Conservation (phyloP, 1,140 invertebrate species). For the Dermatophagoides farinae region DNA sequence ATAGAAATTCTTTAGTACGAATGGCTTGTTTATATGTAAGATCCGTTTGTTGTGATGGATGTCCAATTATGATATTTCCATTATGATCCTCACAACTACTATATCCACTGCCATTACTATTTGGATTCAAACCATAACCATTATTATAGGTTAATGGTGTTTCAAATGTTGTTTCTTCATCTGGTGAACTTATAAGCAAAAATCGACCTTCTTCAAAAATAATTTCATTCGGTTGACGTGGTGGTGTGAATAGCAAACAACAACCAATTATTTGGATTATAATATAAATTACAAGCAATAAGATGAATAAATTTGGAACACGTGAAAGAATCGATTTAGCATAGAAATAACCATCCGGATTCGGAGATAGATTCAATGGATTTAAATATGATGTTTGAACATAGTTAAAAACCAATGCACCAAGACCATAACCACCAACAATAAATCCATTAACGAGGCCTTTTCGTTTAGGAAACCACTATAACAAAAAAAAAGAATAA, state of each 20-base stretch:
- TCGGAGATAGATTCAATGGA: constrained; percentile 23
- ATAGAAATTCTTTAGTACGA: constrained; percentile 13
- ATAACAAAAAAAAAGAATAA: constrained; percentile 1
- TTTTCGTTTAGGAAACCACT: constrained; percentile 28
- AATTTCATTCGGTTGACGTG: constrained; percentile 10
- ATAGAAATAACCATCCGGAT: constrained; percentile 16
- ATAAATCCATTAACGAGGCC: constrained; percentile 26
- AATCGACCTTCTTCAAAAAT: constrained; percentile 9
- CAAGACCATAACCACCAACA: constrained; percentile 26
- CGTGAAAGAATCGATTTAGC: constrained; percentile 11
- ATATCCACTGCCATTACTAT: not conserved
- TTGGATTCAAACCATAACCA: not conserved
- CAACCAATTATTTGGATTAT: constrained; percentile 15
- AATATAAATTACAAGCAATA: constrained; percentile 14
- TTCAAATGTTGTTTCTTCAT: not conserved
- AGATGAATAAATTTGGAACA: constrained; percentile 15
- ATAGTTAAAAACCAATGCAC: constrained; percentile 27
- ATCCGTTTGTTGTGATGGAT: not conserved
- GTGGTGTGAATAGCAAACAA: constrained; percentile 21
- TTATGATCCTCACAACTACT: constrained; percentile 10
- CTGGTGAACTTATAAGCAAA: constrained; percentile 4
- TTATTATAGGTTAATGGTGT: not conserved
- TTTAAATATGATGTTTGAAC: constrained; percentile 27
- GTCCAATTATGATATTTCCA: not conserved
- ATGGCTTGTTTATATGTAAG: constrained; percentile 15